Evolutionary conservation across 2,113 vertebrate species (phyloP).

Genomic region (Ciconia maguari): DNA sequence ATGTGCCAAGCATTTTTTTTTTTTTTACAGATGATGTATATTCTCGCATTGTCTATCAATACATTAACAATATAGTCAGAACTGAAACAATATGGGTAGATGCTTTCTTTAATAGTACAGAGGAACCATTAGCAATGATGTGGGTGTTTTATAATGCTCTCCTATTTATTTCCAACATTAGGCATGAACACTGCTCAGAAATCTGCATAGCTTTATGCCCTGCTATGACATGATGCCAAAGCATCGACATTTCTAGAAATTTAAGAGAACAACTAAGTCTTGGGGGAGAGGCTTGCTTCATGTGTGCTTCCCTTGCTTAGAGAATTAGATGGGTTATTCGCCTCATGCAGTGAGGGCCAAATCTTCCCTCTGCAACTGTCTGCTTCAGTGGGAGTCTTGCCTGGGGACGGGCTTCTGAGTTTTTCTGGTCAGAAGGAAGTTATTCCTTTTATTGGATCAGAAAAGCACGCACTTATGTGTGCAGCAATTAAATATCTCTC

Average conservation of each 20-base stretch:
- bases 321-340: not conserved
- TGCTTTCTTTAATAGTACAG: not conserved
- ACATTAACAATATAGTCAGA: not conserved
- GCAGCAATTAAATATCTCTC: conserved; percentile 30
- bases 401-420: not conserved
- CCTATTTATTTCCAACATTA: not conserved
- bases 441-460: conserved; percentile 9
- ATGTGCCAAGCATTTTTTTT: not conserved
- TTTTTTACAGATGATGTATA: not conserved
- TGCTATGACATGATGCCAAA: not conserved
- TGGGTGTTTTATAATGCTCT: not conserved
- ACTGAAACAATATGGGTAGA: not conserved
- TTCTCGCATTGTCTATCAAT: not conserved
- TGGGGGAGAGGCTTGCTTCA: not conserved
- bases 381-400: not conserved
- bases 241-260: not conserved
- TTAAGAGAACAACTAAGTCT: not conserved
- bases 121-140: not conserved
- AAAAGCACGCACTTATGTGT: conserved; percentile 9
- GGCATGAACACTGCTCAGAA: not conserved
- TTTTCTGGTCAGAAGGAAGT: conserved; percentile 14
- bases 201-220: not conserved
- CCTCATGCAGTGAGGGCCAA: not conserved
- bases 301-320: not conserved
- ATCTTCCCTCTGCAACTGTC: not conserved